phyloP scores from a whole-genome alignment of 2,888 invertebrate species.

The Masnerella sp. region DNA sequence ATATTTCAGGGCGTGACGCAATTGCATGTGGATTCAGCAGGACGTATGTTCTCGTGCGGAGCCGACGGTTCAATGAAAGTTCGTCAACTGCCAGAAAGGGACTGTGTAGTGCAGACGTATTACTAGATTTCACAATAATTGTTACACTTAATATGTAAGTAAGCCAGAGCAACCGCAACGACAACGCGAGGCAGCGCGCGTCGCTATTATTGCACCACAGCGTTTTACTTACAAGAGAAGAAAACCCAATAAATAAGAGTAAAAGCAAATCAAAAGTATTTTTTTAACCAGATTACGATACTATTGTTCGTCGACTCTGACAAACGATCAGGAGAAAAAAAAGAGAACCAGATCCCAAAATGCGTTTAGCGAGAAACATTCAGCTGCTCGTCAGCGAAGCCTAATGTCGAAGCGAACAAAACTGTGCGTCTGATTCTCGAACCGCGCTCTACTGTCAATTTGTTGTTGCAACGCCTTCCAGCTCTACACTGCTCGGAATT shows the following conservation, averaged over 20 bases:
- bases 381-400: conserved; percentile 16
- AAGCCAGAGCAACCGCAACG: conserved; percentile 58
- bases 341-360: not conserved
- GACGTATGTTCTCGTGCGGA: conserved; percentile 97
- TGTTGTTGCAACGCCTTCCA: conserved; percentile 50
- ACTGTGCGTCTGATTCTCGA: conserved; percentile 52
- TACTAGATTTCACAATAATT: conserved; percentile 75
- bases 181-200: conserved; percentile 39
- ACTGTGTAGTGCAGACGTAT: conserved; percentile 80
- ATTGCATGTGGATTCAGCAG: conserved; percentile 92
- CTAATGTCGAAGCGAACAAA: conserved; percentile 47
- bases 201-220: conserved; percentile 37
- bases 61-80: conserved; percentile 99
- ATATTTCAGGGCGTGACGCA: conserved; percentile 89
- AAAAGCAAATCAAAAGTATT: conserved; percentile 53
- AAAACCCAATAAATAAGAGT: conserved; percentile 19
- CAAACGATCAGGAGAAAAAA: conserved; percentile 12
- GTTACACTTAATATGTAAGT: conserved; percentile 60
- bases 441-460: conserved; percentile 25
- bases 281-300: conserved; percentile 46
- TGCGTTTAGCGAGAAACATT: conserved; percentile 23
- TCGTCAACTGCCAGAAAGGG: conserved; percentile 91
- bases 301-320: conserved; percentile 28
- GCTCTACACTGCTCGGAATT: conserved; percentile 46
- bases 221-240: conserved; percentile 47